Percentiles rank a stretch among this genome's conserved stretches.
Conservation (phyloP, 2,113 vertebrate species). For the Ptilorrhoa leucosticta region DNA sequence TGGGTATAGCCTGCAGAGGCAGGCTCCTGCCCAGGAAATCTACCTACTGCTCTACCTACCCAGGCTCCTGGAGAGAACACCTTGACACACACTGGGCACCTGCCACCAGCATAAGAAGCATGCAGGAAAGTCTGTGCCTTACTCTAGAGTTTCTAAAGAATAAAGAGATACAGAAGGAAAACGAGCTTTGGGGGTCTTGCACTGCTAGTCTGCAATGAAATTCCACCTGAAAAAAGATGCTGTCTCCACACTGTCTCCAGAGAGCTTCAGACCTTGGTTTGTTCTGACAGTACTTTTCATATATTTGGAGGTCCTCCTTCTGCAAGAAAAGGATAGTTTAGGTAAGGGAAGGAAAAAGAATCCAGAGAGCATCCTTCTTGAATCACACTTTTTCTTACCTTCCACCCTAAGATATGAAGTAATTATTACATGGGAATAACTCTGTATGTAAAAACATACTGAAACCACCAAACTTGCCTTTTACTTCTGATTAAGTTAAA, state of each 20-base stretch:
- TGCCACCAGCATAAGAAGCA: neutral
- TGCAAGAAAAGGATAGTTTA: constrained; percentile 59
- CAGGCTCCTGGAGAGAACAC: neutral
- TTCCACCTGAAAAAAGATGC: constrained; percentile 86
- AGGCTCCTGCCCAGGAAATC: neutral
- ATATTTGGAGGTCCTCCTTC: constrained; percentile 95
- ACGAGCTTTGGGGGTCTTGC: neutral
- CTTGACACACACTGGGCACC: neutral
- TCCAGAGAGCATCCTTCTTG: neutral
- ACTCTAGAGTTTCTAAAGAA: neutral
- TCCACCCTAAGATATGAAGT: neutral
- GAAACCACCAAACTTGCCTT: neutral
- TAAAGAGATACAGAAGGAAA: neutral
- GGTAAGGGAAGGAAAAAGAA: neutral
- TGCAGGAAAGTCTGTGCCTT: neutral
- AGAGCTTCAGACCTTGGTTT: constrained; percentile 90
- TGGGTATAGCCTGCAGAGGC: neutral
- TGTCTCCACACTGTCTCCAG: constrained; percentile 93
- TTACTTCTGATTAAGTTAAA: neutral
- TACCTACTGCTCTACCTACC: neutral
- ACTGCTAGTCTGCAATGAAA: neutral
- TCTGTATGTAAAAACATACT: neutral
- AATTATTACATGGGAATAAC: neutral
- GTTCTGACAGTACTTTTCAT: constrained; percentile 95
- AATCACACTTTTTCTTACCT: neutral